Evolutionary conservation across 2,888 invertebrate genomes (phyloP), one percentile per base, ranked within the genome.

Genomic region (Acrobasis consociella): DNA sequence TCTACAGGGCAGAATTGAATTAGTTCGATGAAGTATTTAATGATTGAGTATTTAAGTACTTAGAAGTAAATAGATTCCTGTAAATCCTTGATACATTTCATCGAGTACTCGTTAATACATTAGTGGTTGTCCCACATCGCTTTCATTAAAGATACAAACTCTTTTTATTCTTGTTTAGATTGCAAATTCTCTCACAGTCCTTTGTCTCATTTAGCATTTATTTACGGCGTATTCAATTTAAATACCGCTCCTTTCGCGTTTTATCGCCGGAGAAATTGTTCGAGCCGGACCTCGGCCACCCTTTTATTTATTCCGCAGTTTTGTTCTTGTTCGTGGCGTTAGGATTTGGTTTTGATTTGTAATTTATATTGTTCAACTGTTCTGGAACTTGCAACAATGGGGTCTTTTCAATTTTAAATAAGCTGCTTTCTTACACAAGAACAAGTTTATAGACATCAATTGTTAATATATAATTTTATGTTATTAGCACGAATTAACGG

Each of bases 201-300:
- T 89, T 90, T 90, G 89, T 91, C 88, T 90, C 88, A 86, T 89
- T 90, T 87, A 87, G 81, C 83, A 87, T 90, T 89, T 89, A 89
- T 89, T 90, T 87, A 90, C 87, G 87, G 84, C 82, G 85, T 85
- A 85, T 89, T 89, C 89, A 87, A 89, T 89, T 90, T 88, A 89
- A 90, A 89, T 86, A 88, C 85, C 80, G 82, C 83, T 86, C 81
- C 82, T 85, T 85, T 82, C 76, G 82, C 83, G 85, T 87, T 89
- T 88, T 89, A 89, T 89, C 87, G 82, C 78, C 73, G 80, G 72
- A 81, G 82, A 78, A 87, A 87, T 85, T 83, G 82, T 81, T 76
- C 72, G 82, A 83, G 81, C 85, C 77, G 82, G 82, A 82, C 79
- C 79, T 77, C 77, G 74, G 73, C 76, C 81, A 52, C 74, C 71